Conservation (phyloP, 2,113 vertebrate genomes). For the Tychaedon coryphoeus region DNA sequence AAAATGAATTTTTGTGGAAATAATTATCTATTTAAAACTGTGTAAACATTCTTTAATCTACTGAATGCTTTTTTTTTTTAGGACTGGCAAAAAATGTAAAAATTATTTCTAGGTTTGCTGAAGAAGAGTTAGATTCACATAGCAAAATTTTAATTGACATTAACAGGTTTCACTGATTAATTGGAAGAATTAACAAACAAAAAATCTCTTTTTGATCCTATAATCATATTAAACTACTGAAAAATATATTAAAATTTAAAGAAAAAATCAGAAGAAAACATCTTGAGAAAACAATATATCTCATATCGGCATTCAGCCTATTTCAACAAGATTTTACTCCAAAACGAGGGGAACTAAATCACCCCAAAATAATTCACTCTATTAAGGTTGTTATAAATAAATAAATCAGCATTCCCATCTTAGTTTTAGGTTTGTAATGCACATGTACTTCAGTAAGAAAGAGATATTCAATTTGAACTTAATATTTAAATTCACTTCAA, state of each 20-base stretch:
- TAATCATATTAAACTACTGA: not conserved
- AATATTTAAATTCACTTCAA: not conserved
- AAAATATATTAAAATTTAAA: not conserved
- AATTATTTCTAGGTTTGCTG: not conserved
- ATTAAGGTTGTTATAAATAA: not conserved
- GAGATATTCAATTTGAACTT: not conserved
- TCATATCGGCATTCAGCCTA: not conserved
- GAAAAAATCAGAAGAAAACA: not conserved
- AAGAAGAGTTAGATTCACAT: not conserved
- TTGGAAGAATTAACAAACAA: not conserved
- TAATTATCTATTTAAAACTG: not conserved
- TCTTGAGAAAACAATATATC: not conserved
- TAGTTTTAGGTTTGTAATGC: not conserved
- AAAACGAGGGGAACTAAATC: not conserved
- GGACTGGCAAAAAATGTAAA: not conserved
- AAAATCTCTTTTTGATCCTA: not conserved
- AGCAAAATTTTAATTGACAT: not conserved
- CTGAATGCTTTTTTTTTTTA: not conserved
- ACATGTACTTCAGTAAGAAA: not conserved
- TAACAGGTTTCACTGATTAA: not conserved
- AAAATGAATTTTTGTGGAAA: not conserved
- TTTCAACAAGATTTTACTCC: not conserved
- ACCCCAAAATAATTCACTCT: not conserved
- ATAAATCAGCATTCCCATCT: not conserved
- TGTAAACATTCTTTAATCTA: not conserved